phyloP scores from a whole-genome alignment of 1,140 invertebrate species.

The Ceratitis capitata region DNA sequence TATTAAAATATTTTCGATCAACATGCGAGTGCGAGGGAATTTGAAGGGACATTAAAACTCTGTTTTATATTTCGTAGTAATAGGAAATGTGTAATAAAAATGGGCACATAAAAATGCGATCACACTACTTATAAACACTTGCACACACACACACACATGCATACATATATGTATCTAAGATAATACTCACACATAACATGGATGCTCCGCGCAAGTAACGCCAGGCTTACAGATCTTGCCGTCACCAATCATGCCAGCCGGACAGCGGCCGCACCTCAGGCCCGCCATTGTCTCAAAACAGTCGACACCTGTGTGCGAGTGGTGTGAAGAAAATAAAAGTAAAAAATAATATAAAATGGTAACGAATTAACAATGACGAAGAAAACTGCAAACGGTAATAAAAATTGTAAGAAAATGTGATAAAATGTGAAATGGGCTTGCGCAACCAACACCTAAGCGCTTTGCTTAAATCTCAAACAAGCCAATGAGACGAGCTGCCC shows the following conservation, averaged over 20 bases:
- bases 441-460: neutral
- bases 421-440: neutral
- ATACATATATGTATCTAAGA: no score
- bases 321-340: no score
- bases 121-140: no score
- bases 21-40: neutral
- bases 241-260: constrained; percentile 78
- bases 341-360: neutral
- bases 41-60: neutral
- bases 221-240: constrained; percentile 76
- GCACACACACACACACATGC: no score
- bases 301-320: constrained; percentile 70
- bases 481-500: neutral
- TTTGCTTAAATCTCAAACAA: neutral
- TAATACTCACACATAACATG: constrained; percentile 78
- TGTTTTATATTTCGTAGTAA: neutral
- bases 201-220: constrained; percentile 76
- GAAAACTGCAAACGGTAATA: neutral
- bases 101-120: neutral
- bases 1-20: constrained; percentile 25
- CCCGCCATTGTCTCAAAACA: constrained; percentile 81
- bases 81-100: constrained; percentile 44
- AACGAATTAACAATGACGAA: neutral
- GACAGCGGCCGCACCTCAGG: constrained; percentile 79
- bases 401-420: neutral